A percentile compares a stretch with the other conserved stretches of the same genome.
Evolutionary conservation across 1,140 invertebrate genomes (phyloP).

Genomic region (Reticulitermes speratus): DNA sequence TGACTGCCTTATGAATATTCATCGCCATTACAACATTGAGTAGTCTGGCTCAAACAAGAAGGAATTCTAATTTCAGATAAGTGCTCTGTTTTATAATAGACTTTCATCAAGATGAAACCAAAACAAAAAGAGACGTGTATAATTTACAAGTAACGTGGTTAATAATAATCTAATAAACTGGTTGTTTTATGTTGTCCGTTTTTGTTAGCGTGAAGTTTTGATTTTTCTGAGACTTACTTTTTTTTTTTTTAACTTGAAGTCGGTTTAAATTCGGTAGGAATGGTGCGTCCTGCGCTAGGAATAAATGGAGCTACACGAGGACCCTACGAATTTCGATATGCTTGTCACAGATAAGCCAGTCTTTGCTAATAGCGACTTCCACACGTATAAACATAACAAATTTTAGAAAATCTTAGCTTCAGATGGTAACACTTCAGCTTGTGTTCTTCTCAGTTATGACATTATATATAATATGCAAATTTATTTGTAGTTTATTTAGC

Average conservation of each 20-base stretch:
- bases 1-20: constrained; percentile 28
- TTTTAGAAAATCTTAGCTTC: too few relatives aligned
- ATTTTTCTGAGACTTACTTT: not conserved
- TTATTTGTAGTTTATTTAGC: too few relatives aligned
- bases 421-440: too few relatives aligned
- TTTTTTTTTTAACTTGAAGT: not conserved
- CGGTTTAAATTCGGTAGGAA: too few relatives aligned
- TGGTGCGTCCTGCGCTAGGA: not conserved
- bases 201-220: not conserved
- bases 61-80: constrained; percentile 33
- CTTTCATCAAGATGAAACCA: constrained; percentile 28
- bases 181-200: constrained; percentile 20
- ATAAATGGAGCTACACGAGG: too few relatives aligned
- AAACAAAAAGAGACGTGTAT: not conserved
- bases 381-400: too few relatives aligned
- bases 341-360: not conserved
- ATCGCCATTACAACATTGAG: not conserved
- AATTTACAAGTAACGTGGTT: constrained; percentile 22
- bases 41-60: not conserved
- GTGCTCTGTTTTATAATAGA: constrained; percentile 29
- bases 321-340: not conserved
- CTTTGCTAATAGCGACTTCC: not conserved
- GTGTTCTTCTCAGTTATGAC: too few relatives aligned
- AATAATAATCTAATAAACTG: constrained; percentile 32
- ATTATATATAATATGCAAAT: too few relatives aligned